Evolutionary conservation across 64 coral and sea anemone species (phyloP).

Genomic region (Acropora yongei): DNA sequence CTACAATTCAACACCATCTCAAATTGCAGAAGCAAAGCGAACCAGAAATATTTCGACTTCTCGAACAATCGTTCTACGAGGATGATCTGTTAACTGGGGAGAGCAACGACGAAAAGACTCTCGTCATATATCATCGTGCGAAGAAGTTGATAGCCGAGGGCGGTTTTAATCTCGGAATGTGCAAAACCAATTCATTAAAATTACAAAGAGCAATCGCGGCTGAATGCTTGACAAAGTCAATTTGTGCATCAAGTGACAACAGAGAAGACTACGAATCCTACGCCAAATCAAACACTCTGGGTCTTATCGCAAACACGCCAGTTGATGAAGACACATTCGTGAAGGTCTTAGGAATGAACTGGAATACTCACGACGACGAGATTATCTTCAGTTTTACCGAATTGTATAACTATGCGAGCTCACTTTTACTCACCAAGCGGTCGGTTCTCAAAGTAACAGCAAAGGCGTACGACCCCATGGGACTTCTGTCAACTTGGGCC

Average conservation of each 20-base stretch:
- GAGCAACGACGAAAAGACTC: neutral
- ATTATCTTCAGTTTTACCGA: too few relatives aligned
- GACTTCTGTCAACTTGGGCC: neutral
- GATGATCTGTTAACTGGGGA: conserved; percentile 10
- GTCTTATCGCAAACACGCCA: too few relatives aligned
- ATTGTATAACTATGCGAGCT: too few relatives aligned
- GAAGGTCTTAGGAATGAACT: too few relatives aligned
- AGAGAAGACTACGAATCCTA: too few relatives aligned
- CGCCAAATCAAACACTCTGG: too few relatives aligned
- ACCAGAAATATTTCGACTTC: neutral
- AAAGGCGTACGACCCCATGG: too few relatives aligned
- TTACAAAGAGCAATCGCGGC: neutral
- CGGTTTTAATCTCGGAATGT: conserved; percentile 58
- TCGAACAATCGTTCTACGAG: conserved; percentile 33
- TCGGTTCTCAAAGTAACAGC: neutral
- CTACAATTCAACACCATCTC: conserved; percentile 20
- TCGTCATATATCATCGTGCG: conserved; percentile 11
- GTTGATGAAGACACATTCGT: too few relatives aligned
- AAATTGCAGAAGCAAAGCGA: neutral
- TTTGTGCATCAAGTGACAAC: too few relatives aligned
- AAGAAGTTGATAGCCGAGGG: conserved; percentile 41
- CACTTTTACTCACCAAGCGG: too few relatives aligned
- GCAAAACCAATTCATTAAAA: neutral
- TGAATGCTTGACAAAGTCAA: too few relatives aligned
- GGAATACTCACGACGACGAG: too few relatives aligned